phyloP scores from a whole-genome alignment of 2,113 vertebrate genomes.

The Hemiscyllium ocellatum region DNA sequence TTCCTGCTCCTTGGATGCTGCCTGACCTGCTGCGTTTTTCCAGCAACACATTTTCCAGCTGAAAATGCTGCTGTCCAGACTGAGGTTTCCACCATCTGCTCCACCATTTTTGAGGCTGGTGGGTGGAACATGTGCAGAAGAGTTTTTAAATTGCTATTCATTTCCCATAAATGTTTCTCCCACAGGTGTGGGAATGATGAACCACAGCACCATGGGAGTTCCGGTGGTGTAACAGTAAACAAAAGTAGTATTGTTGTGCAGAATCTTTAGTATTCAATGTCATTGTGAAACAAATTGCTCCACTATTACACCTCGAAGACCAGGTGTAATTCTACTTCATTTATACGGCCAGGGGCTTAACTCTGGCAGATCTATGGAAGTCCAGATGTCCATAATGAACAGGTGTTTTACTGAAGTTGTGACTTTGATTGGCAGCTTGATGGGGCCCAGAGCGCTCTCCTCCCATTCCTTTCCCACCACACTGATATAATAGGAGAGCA shows the following conservation, averaged over 20 bases:
- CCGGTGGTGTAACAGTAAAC: not conserved
- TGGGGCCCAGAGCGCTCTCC: not conserved
- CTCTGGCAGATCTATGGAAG: not conserved
- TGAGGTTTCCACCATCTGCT: not conserved
- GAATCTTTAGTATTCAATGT: not conserved
- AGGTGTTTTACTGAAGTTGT: not conserved
- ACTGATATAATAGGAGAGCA: not conserved
- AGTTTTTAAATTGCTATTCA: not conserved
- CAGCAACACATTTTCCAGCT: not conserved
- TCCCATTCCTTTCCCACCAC: not conserved
- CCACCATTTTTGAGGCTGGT: not conserved
- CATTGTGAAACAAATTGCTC: not conserved
- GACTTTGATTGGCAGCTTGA: not conserved
- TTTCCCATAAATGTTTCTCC: not conserved
- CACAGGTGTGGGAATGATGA: not conserved
- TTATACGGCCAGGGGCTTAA: not conserved
- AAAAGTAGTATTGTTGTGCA: not conserved
- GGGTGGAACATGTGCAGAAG: not conserved
- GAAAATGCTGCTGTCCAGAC: not conserved
- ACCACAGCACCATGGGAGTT: not conserved
- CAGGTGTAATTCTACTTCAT: not conserved
- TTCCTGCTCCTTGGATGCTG: too few relatives aligned
- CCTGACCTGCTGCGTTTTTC: too few relatives aligned
- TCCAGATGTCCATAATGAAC: not conserved
- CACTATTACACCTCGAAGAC: not conserved